Evolutionary conservation across 2,113 vertebrate genomes (phyloP), one percentile per base, ranked within the genome.

Genomic region (Trinectes maculatus): DNA sequence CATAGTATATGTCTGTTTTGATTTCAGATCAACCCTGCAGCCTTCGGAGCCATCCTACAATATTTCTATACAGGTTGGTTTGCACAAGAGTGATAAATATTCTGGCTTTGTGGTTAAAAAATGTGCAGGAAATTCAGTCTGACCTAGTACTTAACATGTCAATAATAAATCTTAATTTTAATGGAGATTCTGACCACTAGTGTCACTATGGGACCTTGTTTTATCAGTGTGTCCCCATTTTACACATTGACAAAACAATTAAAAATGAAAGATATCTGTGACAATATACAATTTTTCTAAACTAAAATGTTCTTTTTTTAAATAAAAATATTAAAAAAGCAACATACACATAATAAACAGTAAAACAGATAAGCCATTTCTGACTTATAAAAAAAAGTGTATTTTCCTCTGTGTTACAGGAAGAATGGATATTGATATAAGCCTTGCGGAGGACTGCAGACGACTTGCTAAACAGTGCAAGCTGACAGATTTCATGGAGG

Each of bases 391-490:
- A 1, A 53, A 29, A 29, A 2, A 11, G 5, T 33, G 44, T 9
- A 36, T 13, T n/a, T 39, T 44, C 24, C 31, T 37, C 2, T 6
- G 13, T 40, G 15, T 66, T 51, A 1, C 83, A 98, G 98, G 96
- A 64, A 91, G 94, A 18, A 89, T 98, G 79, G 96, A 98, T 61
- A 89, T 98, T 0, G 93, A 98, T 0, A 92, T 98, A 57, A 96
- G 94, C 69, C 95, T 98, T 0, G 92, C 98, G 22, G 93, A 90
- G 18, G 96, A 99, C 67, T 97, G 94, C 61, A 95, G 95, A 78
- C 92, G 95, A 47, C 88, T 99, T 47, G 96, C 96, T 61, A 98
- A 96, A 78, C 98, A 99, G 90, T 99, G 96, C 80, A 95, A 94
- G 69, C 94, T 98, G 82, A 85, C 92, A 46, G 94, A 94, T 71